Evolutionary conservation across 2,113 vertebrate genomes (phyloP), one percentile per base, ranked within the genome.

Genomic region (Synchiropus splendidus): DNA sequence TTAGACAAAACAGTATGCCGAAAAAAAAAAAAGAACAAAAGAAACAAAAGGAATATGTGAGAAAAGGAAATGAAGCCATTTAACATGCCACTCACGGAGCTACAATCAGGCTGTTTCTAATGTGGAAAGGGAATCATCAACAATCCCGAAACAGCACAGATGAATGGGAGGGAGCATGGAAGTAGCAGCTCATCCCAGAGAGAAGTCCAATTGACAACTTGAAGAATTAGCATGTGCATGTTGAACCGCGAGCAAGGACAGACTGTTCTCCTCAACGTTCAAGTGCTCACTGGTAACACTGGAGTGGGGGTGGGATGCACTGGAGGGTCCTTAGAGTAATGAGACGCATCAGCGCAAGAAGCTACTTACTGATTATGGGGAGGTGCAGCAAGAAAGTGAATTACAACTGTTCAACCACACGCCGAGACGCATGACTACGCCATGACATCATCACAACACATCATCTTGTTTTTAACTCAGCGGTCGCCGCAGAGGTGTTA

Each of bases 251-350:
- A 51, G 45, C 40, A 42, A 57, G 69, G 53, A 67, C 60, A 67
- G 40, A 50, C 30, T 68, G 59, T 62, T 71, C 60, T 55, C 37
- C 33, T 18, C 47, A 39, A 44, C 49, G 56, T 61, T 45, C 52
- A 31, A 45, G 57, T 39, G 48, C 53, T 60, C 42, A 58, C 48
- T 66, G 63, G 64, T 57, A 16, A 30, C 49, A 65, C 44, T 55
- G 57, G 57, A 62, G 77, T 42, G 52, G 47, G 56, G 46, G 56
- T 42, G 40, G 48, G 42, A 45, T 38, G 50, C 37, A 49, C 63
- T 67, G 61, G 64, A 81, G 73, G 59, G 73, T 72, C 74, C 73
- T 77, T 41, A 16, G 54, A 67, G 64, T 77, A 77, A 81, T 70
- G 51, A 81, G 69, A 2, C 49, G 57, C 60, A 58, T 49, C 27